These are phyloP conservation scores for Botia kubotai DNA, from an alignment of 2,797 vertebrate species.

Conservation along the genomic window DNA sequence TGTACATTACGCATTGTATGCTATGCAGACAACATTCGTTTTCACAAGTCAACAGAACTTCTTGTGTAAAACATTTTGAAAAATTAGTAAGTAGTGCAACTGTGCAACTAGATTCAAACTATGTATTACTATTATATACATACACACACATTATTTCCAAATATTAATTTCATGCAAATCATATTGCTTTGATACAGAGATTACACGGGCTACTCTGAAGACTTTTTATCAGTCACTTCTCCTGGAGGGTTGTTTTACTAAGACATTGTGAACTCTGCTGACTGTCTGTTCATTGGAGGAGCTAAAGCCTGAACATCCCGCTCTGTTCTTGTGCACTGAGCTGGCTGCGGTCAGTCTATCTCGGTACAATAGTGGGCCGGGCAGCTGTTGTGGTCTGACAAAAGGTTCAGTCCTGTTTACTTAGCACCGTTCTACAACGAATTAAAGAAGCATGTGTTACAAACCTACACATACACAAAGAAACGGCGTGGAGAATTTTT, in stretches of 20 bases:
- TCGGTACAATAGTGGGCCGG: conserved; percentile 87
- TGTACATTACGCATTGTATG: too few relatives aligned
- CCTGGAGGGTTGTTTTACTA: conserved; percentile 34
- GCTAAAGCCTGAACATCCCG: conserved; percentile 83
- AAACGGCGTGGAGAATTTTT: conserved; percentile 59
- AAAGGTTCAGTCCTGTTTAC: conserved; percentile 90
- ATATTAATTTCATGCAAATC: conserved; percentile 5
- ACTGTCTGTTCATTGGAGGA: conserved; percentile 75
- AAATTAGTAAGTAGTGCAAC: not conserved
- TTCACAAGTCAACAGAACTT: too few relatives aligned
- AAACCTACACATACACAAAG: conserved; percentile 76
- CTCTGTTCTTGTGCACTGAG: conserved; percentile 89
- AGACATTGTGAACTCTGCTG: conserved; percentile 38
- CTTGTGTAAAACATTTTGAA: too few relatives aligned
- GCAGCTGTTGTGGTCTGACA: conserved; percentile 87
- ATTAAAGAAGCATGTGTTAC: conserved; percentile 74
- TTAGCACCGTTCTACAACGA: conserved; percentile 84
- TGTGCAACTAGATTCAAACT: not conserved
- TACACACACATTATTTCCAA: not conserved
- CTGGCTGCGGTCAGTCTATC: conserved; percentile 85
- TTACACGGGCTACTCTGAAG: conserved; percentile 4
- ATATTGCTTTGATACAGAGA: conserved; percentile 11
- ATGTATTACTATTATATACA: not conserved
- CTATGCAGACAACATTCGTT: too few relatives aligned
- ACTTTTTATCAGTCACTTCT: conserved; percentile 26